Base-by-base conservation (phyloP, 2,113 vertebrate genomes). In the Pollimyrus isidori region DNA sequence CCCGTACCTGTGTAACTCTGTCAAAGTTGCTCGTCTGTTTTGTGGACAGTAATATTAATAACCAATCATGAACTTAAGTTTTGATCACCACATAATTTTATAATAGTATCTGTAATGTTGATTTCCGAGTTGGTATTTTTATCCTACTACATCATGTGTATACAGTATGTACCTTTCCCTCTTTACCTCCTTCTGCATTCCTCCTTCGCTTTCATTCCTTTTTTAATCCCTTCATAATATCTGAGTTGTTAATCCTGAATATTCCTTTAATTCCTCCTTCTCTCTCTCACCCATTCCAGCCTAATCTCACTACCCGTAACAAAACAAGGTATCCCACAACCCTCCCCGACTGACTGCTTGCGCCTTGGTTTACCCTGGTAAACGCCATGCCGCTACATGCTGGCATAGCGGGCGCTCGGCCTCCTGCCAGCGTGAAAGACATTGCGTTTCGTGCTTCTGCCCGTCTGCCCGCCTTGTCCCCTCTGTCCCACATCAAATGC, bases 241-340 rank as follows among this genome's bases (percentile, higher is more conserved):
- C 42, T 45, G 13, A 86, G 11, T 53, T 86, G n/a, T 53, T 35
- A 23, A 39, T 49, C 23, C 46, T 49, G 42, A 23, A 86, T 11
- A 0, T 19, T 13, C 35, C 49, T 15, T 85, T 56, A 23, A 88
- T 88, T 73, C 83, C 48, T 86, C 82, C 5, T 62, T 90, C 85
- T 89, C 21, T 39, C 45, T 35, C 11, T 76, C 11, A 89, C 13
- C 69, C 87, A 91, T 92, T 92, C 73, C 92, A 95, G 94, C 85
- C 89, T 95, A 94, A 95, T 93, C 92, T 80, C 26, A 50, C 88
- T 91, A 62, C 92, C 80, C 90, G 90, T 94, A 94, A 95, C 93
- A 90, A 89, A 90, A 87, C 86, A 91, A 95, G 93, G 94, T 94
- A 94, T 92, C 90, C 91, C 89, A 83, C 26, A 90, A 50, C 76